A percentile compares a stretch with the other conserved stretches of the same genome.
These are phyloP conservation scores for Atlantisia rogersi DNA, from an alignment of 2,113 vertebrate genomes.

Conservation along the genomic window DNA sequence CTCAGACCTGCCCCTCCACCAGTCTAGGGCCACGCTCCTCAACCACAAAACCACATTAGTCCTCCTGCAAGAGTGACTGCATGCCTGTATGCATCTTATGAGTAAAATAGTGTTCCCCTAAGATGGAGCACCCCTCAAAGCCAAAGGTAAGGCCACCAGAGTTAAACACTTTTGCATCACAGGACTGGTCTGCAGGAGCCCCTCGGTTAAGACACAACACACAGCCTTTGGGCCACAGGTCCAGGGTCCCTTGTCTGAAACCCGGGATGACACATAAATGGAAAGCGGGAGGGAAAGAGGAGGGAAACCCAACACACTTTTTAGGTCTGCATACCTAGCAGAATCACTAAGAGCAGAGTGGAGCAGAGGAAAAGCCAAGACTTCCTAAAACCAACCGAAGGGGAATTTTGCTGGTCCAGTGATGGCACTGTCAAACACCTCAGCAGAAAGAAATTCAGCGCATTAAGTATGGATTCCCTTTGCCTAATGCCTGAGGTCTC, in stretches of 20 bases:
- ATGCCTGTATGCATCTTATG: background rate
- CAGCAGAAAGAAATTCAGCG: background rate
- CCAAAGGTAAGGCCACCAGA: background rate
- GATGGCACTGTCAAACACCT: background rate
- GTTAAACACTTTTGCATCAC: background rate
- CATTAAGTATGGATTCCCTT: background rate
- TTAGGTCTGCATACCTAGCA: background rate
- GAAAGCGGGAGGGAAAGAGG: background rate
- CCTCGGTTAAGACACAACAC: background rate
- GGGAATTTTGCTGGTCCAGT: background rate
- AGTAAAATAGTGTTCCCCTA: background rate
- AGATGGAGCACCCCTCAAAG: background rate
- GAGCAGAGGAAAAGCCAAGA: background rate
- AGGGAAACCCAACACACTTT: background rate
- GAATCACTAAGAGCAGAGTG: background rate
- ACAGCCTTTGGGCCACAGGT: background rate
- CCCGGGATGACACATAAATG: background rate
- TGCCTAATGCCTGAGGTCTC: background rate
- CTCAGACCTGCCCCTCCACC: background rate
- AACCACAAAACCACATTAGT: background rate
- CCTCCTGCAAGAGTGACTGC: background rate
- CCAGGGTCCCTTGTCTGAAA: background rate
- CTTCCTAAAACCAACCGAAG: background rate
- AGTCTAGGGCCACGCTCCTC: accelerated
- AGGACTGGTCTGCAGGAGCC: background rate